These are phyloP conservation scores for Pachliopta kotzebuea DNA, from an alignment of 2,888 invertebrate species.

Conservation along the genomic window DNA sequence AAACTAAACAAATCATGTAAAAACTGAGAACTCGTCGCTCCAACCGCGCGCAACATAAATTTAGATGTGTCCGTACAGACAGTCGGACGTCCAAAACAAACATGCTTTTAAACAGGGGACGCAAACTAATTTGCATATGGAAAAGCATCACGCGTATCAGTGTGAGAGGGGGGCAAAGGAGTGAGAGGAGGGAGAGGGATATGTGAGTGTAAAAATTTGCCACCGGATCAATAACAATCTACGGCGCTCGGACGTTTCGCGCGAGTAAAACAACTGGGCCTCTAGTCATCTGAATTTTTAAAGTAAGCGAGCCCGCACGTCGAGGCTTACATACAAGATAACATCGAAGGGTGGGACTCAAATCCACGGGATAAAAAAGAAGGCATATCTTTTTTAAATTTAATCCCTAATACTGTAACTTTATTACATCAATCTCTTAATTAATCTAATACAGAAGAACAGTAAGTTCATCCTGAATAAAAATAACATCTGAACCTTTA, in stretches of 20 bases:
- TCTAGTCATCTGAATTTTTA: slow-evolving; percentile 15
- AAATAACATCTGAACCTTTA: too few species aligned
- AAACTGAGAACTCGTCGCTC: slow-evolving; percentile 9
- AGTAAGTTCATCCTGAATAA: too few species aligned
- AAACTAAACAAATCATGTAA: slow-evolving; percentile 18
- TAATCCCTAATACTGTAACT: too few species aligned
- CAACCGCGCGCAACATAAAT: slow-evolving; percentile 36
- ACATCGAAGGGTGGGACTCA: too few species aligned
- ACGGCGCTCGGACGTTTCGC: slow-evolving; percentile 9
- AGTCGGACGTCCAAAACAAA: slow-evolving; percentile 70
- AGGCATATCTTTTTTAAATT: too few species aligned
- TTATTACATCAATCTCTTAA: too few species aligned
- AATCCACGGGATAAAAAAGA: too few species aligned
- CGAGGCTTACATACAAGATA: too few species aligned
- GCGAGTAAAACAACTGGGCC: slow-evolving; percentile 5
- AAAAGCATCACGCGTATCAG: slow-evolving; percentile 66
- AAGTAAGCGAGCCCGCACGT: slow-evolving; percentile 25
- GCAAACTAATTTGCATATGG: slow-evolving; percentile 74
- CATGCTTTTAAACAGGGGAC: slow-evolving; percentile 67
- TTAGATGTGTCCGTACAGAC: slow-evolving; percentile 39
- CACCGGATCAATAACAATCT: slow-evolving; percentile 40
- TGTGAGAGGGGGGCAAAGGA: slow-evolving; percentile 13
- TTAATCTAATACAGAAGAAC: too few species aligned
- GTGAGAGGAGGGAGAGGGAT: slow-evolving; percentile 11
- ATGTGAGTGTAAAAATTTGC: slow-evolving; percentile 40